Conservation (phyloP, 2,113 vertebrate genomes). For the human (Homo sapiens) region GRCh38 chr2:182507001-182507500, state of each 20-base stretch:
- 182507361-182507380: background rate
- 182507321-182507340: background rate
- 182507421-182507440: background rate
- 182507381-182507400: background rate
- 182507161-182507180: background rate
- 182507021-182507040: background rate
- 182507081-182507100: background rate
- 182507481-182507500: background rate
- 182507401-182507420: background rate
- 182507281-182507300: background rate
- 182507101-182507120: constrained; percentile 39
- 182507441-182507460: background rate
- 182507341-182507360: background rate
- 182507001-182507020: background rate
- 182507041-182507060: background rate
- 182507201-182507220: background rate
- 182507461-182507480: background rate
- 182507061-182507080: constrained; percentile 3
- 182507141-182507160: constrained; percentile 19
- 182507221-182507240: background rate
- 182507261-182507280: background rate
- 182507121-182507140: background rate
- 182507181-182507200: background rate
- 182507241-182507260: background rate
- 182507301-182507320: background rate